These are phyloP conservation scores for Drosophila borealis DNA, from an alignment of 2,888 invertebrate genomes.

Conservation along the genomic window DNA sequence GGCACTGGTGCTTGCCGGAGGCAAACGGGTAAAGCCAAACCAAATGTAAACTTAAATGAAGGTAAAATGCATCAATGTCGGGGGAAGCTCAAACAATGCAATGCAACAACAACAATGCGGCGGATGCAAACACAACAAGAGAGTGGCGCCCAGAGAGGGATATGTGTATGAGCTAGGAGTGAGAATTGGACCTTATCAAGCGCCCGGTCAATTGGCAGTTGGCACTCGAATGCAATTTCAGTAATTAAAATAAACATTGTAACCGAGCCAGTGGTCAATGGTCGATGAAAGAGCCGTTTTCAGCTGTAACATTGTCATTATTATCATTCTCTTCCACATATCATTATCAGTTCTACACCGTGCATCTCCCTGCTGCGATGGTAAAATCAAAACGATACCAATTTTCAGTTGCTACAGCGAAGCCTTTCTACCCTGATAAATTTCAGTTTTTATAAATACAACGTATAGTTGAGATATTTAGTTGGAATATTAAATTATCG, in stretches of 20 bases:
- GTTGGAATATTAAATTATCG: neutral
- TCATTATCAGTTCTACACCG: constrained; percentile 45
- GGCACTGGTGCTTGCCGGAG: constrained; percentile 51
- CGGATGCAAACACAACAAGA: constrained; percentile 70
- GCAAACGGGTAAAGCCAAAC: constrained; percentile 66
- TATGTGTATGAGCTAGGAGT: constrained; percentile 2
- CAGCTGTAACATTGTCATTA: constrained; percentile 62
- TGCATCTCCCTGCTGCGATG: constrained; percentile 37
- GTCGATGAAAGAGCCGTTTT: constrained; percentile 28
- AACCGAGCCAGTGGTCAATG: constrained; percentile 48
- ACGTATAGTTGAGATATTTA: no score
- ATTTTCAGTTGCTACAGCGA: constrained; percentile 1
- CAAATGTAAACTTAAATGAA: constrained; percentile 76
- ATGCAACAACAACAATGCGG: constrained; percentile 40
- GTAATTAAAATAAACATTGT: constrained; percentile 79
- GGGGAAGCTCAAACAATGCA: constrained; percentile 57
- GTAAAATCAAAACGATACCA: constrained; percentile 56
- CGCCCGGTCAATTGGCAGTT: constrained; percentile 64
- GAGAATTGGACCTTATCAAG: constrained; percentile 32
- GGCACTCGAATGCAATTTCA: constrained; percentile 81
- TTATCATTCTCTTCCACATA: constrained; percentile 56
- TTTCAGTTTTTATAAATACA: no score
- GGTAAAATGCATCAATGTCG: constrained; percentile 68
- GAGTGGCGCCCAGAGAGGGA: constrained; percentile 21
- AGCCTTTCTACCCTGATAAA: neutral